These are phyloP conservation scores for Promerops cafer DNA, from an alignment of 2,113 vertebrate genomes.

Conservation along the genomic window DNA sequence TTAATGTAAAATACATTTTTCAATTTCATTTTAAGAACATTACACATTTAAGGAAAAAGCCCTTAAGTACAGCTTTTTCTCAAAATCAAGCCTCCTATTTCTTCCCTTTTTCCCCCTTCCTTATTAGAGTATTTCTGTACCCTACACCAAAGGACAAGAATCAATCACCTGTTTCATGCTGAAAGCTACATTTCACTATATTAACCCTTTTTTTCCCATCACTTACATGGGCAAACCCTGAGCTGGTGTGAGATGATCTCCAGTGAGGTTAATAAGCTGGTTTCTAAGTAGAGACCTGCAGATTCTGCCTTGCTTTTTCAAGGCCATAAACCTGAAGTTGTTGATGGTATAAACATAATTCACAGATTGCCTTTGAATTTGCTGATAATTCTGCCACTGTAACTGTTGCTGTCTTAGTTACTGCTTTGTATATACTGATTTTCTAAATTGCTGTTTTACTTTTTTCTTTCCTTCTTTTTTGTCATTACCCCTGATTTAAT, in stretches of 20 bases:
- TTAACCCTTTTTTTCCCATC: not conserved
- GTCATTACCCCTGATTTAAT: fast-evolving
- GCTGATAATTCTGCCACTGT: not conserved
- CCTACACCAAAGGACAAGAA: not conserved
- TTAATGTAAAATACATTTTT: not conserved
- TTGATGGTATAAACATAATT: not conserved
- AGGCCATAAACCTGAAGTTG: not conserved
- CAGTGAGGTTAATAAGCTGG: not conserved
- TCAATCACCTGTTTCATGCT: not conserved
- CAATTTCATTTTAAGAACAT: not conserved
- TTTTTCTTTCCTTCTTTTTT: not conserved
- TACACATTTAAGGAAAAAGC: not conserved
- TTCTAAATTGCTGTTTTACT: not conserved
- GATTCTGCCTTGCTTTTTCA: not conserved
- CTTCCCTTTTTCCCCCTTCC: not conserved
- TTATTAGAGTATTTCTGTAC: not conserved
- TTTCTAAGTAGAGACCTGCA: not conserved
- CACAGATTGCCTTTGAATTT: not conserved
- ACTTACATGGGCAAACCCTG: not conserved
- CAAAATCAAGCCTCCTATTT: not conserved
- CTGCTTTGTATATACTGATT: not conserved
- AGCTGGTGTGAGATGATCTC: not conserved
- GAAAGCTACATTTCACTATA: not conserved
- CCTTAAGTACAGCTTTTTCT: not conserved
- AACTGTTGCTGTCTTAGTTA: not conserved